Evolutionary conservation across 2,888 invertebrate species (phyloP), one percentile per base, ranked within the genome.

Genomic region (Pelosia muscerda): DNA sequence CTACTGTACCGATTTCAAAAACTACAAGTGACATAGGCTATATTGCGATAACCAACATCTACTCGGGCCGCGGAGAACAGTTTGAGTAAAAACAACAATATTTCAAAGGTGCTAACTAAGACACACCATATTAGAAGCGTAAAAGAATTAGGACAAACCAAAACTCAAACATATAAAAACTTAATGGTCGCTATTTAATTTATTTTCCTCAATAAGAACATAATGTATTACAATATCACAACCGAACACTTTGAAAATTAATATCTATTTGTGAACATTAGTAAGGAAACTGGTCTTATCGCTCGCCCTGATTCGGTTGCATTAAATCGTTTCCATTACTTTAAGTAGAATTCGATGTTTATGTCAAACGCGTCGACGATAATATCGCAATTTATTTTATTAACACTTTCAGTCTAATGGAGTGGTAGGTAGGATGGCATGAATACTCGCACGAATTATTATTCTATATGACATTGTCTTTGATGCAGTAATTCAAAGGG

Each of bases 261-360:
- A 82, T 82, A 83, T 83, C 79, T 82, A 79, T 81, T 80, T 74
- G 75, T 79, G 79, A 82, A 84, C 79, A 82, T 78, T 81, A 81
- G 76, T 81, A 81, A 81, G 78, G 85, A 84, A 87, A 85, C 83
- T 79, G 84, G 84, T 85, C 84, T 90, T 89, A 92, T 92, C 91
- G 87, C 75, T 68, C 84, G 87, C 81, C 85, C 88, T 86, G 88
- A 90, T 90, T 91, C 87, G 84, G 83, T 86, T 86, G 88, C 88
- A 91, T 90, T 92, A 91, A 92, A 93, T 91, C 89, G 90, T 90
- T 92, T 93, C 92, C 93, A 93, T 93, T 93, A 93, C 90, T 91
- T 92, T 90, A 92, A 94, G 94, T 94, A 94, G 93, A 91, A 91
- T 94, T 92, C 92, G 90, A 92, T 94, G 94, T 94, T 92, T 91